Conservation (phyloP, 2,113 vertebrate genomes). For the Hydrolagus affinis region DNA sequence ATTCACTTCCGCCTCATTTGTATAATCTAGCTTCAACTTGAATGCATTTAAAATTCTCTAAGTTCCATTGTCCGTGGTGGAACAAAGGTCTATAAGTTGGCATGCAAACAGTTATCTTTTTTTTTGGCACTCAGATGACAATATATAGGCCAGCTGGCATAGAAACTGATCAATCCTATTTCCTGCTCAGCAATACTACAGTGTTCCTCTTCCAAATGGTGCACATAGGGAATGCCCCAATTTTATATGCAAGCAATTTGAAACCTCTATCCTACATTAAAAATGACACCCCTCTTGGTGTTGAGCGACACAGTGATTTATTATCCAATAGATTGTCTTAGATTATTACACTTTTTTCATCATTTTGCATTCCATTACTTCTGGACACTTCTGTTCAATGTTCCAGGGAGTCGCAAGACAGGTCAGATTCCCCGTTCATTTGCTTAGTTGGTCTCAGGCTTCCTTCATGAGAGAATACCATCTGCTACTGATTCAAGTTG, state of each 20-base stretch:
- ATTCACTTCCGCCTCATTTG: too few relatives aligned
- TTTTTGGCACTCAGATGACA: neutral
- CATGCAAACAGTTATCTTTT: neutral
- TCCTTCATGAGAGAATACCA: constrained; percentile 20
- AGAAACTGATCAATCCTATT: too few relatives aligned
- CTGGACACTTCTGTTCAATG: neutral
- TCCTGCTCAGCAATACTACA: neutral
- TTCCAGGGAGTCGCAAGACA: neutral
- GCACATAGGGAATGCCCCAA: neutral
- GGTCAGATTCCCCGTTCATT: constrained; percentile 11
- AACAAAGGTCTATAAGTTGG: neutral
- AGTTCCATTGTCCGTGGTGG: neutral
- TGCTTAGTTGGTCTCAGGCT: neutral
- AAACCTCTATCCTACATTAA: too few relatives aligned
- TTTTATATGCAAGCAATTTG: neutral
- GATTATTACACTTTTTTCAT: neutral
- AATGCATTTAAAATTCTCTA: neutral
- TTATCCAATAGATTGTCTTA: neutral
- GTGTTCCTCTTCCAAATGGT: neutral
- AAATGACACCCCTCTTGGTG: neutral
- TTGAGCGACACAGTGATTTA: neutral
- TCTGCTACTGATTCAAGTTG: constrained; percentile 26
- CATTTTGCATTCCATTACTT: neutral
- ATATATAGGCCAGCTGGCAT: neutral
- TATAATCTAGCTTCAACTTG: too few relatives aligned